These are phyloP conservation scores for Peromyscus leucopus DNA, from an alignment of 2,113 vertebrate genomes.

Conservation along the genomic window DNA sequence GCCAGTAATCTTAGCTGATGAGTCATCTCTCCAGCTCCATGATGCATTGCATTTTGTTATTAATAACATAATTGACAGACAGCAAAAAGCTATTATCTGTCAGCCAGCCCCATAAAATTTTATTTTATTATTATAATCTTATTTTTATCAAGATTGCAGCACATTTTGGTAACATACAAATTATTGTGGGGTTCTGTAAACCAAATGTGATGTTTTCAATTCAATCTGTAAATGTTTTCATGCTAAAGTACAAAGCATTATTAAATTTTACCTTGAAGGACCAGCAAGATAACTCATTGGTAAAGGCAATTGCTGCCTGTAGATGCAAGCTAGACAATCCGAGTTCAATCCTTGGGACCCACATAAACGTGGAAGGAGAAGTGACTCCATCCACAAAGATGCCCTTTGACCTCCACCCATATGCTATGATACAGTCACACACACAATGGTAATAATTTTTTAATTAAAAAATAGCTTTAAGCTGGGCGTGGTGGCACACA, in stretches of 20 bases:
- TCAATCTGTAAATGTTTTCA: slow-evolving; percentile 34
- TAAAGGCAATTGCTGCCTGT: background rate
- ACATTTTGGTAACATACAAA: background rate
- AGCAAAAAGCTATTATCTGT: background rate
- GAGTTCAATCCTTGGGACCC: background rate
- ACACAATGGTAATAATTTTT: background rate
- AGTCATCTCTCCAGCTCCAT: background rate
- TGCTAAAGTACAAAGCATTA: slow-evolving; percentile 2
- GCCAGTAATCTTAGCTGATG: background rate
- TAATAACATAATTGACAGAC: background rate
- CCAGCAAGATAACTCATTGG: no score
- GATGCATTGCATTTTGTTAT: background rate
- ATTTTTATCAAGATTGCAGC: background rate
- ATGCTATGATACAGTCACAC: background rate
- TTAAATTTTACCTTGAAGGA: slow-evolving; percentile 5
- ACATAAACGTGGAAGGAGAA: background rate
- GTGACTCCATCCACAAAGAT: background rate
- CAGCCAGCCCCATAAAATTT: background rate
- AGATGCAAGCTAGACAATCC: no score
- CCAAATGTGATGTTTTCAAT: slow-evolving; percentile 37
- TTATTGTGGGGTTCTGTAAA: background rate
- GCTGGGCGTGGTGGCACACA: background rate
- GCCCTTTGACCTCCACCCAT: background rate
- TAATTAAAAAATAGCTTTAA: background rate
- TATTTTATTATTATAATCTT: background rate